Base-by-base conservation (phyloP, 2,113 vertebrate species). In the Eolophus roseicapilla region DNA sequence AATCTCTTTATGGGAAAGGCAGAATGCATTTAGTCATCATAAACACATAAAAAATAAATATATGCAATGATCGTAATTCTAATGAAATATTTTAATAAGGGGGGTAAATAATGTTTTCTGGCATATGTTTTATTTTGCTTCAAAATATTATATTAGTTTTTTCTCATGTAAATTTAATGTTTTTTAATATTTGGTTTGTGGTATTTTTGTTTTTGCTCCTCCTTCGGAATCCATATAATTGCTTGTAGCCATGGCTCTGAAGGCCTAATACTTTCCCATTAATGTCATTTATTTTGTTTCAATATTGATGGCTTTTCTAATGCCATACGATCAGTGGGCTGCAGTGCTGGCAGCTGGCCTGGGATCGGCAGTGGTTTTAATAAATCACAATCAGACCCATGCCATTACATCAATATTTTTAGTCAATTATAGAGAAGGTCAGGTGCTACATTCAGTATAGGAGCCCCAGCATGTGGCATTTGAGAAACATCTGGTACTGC, bases 361-460 rank as follows among this genome's bases (percentile, higher is more conserved):
- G 98, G 98, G 99, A 98, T 98, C 98, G 97, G 98, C 98, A 97
- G 98, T 98, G 98, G 98, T 99, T 99, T 99, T 99, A 99, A 99
- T 99, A 99, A 99, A 99, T 99, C 99, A 99, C 99, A 99, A 99
- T 99, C 99, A 99, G 99, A 98, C 98, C 98, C 97, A 98, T 99
- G 99, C 99, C 99, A 99, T 99, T 99, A 99, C 99, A 99, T 99
- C 99, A 99, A 99, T 99, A 99, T 99, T 99, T 99, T 99, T 98
- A 98, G 99, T 99, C 99, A 99, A 99, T 99, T 99, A 99, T 99
- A 98, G 98, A 98, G 99, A 99, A 99, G 99, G 99, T 99, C 99
- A 99, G 98, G 98, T 99, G 99, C 98, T 98, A 98, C 98, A 97
- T 98, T 98, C 98, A 96, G 98, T 98, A 98, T 98, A 97, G 97